Evolutionary conservation across 2,888 invertebrate genomes (phyloP), one percentile per base, ranked within the genome.

Genomic region (Uloborus plumipes): DNA sequence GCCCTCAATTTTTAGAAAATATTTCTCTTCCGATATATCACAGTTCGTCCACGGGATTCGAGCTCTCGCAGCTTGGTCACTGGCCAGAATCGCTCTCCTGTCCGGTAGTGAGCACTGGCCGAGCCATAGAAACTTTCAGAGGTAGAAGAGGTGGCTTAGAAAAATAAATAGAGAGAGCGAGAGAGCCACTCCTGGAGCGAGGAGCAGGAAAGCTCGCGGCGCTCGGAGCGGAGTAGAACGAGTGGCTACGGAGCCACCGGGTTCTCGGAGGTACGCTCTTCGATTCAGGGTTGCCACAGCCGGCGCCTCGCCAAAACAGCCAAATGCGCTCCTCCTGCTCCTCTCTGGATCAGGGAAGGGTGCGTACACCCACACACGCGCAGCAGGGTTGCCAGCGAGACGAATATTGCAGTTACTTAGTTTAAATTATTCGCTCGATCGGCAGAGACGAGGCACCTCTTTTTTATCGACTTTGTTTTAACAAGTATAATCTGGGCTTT

Each of bases 271-370:
- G 65, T 78, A 78, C 71, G 62, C 78, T 65, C 49, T 47, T 14
- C n/a, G 31, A 58, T 31, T 26, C 65, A 71, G 78, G 78, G 71
- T 78, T 71, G 71, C 78, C 71, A 65, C n/a, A 51, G 31, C 9
- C 20, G 39, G 18, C 20, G 51, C 18, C 58, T 39, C n/a, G 65
- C 47, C 65, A 78, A 78, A 71, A 71, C 78, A 71, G 78, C 78
- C 78, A 78, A 78, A 66, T 58, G 49, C 58, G 64, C 66, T 47
- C 31, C n/a, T n/a, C n/a, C 61, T 26, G 22, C 31, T 22, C 58
- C 22, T 26, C 64, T 65, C 64, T 31, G 31, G 7, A 31, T 31
- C 31, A 7, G 31, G 31, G 9, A 18, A 15, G 58, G 20, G 11
- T 11, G n/a, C 31, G 2, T 31, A 62, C 61, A 26, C 61, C 26